A percentile compares a stretch with the other conserved stretches of the same genome.
phyloP scores from a whole-genome alignment of 2,113 vertebrate species.

The Illadopsis cleaveri region DNA sequence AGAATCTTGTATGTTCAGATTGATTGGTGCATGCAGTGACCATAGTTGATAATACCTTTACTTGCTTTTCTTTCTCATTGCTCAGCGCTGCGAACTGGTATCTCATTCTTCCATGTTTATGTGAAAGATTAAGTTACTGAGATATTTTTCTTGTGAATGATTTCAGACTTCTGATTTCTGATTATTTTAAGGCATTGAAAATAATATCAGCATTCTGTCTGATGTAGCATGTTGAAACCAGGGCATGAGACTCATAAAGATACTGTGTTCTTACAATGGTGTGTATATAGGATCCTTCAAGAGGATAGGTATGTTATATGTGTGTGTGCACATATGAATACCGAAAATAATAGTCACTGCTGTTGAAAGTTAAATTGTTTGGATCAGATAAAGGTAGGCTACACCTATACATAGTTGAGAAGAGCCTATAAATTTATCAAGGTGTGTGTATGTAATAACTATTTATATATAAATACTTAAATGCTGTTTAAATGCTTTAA shows the following conservation, averaged over 20 bases:
- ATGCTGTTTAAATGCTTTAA: not conserved
- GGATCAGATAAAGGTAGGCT: not conserved
- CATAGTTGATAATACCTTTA: not conserved
- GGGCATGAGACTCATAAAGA: not conserved
- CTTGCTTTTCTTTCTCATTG: not conserved
- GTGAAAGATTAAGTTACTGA: not conserved
- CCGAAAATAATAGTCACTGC: not conserved
- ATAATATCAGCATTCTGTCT: not conserved
- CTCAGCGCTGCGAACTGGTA: not conserved
- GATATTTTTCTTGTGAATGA: not conserved
- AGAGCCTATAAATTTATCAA: not conserved
- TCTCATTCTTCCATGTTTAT: not conserved
- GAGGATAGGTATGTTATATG: not conserved
- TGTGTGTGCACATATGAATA: not conserved
- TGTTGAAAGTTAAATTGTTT: not conserved
- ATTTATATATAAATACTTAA: slow-evolving; percentile 7
- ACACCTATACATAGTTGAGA: not conserved
- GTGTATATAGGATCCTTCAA: not conserved
- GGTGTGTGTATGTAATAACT: not conserved
- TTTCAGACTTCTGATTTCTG: not conserved
- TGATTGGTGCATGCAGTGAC: not conserved
- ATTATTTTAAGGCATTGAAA: not conserved
- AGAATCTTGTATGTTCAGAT: not conserved
- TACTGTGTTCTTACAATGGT: not conserved
- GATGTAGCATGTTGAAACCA: not conserved